Evolutionary conservation across 2,888 invertebrate species (phyloP), one percentile per base, ranked within the genome.

Genomic region (Drosophila setosimentum): DNA sequence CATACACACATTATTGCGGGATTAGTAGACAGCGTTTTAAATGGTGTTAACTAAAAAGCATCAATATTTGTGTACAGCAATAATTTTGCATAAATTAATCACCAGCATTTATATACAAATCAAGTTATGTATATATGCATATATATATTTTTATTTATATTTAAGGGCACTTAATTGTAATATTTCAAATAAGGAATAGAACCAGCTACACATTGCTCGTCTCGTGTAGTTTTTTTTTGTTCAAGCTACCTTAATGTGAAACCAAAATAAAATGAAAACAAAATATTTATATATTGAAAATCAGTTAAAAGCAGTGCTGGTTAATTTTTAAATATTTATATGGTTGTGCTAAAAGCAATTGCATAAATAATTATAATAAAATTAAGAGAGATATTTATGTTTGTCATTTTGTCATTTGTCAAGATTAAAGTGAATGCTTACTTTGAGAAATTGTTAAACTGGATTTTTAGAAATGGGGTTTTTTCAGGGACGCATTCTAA

Each of bases 11-110:
- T 1, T 67, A 33, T 30, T 27, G 62, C 64, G 18, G 18, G 45
- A 87, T 84, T 84, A 88, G 84, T 88, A 85, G 68, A 88, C 78
- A 83, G 73, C 78, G 70, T 76, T 88, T 83, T 80, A 75, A 73
- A 68, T 76, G 61, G 45, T 80, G 73, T 81, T 81, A 81, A 64
- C 50, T 66, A 66, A 42, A 57, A 76, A 80, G 78, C 70, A 68
- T 58, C 48, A 78, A 68, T 40, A 62, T 7, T 33, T 40, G 68
- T 75, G 24, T 82, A 60, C 89, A 84, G 80, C 87, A 48, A 68
- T 57, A n/a, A 50, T 32, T 66, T 65, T 72, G 67, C 57, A 54
- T 45, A 74, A 85, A 73, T 86, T 89, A 86, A 71, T 89, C 49
- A 89, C 79, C 74, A 78, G 33, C 51, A 61, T 73, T 82, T 82